Evolutionary conservation across 2,797 vertebrate genomes (phyloP), one percentile per base, ranked within the genome.

Genomic region (Myotis myotis): DNA sequence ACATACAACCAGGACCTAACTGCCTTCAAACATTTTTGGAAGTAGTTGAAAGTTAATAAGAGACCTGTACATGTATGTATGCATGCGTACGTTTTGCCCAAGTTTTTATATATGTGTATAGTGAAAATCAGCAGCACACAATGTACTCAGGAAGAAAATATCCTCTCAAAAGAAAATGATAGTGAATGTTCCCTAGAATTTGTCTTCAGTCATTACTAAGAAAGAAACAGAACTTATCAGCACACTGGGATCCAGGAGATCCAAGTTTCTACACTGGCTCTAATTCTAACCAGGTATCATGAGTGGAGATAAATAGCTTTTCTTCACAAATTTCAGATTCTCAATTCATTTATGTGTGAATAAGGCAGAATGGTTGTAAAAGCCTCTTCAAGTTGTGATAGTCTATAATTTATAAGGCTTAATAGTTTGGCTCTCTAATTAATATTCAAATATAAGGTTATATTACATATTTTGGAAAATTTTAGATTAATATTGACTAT

Each of bases 1-100:
- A 60, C 3, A 28, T 33, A 86, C n/a, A 53, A 71, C 12, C 70
- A 28, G 87, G 38, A 83, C 84, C 10, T 78, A 94, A 85, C 33
- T 92, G n/a, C 57, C 57, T 92, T 15, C 80, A 78, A 80, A 47
- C 10, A 60, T n/a, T 75, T 79, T 94, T 70, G 62, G 12, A 93
- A 91, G 38, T 30, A 72, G 28, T 30, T 89, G 28, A 2, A 88
- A 90, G 57, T 79, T 70, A 80, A 79, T 78, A 89, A 81, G 84
- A 92, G 82, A 87, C 0, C 36, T 33, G 19, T 47, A 36, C 28
- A 47, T 41, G 12, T 44, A 47, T 41, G 16, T 71, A 53, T 28
- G 6, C 5, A 62, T 6, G 28, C 72, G 13, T 30, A 91, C 5
- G 83, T 47, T 41, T 16, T 55, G 7, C 2, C 17, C 19, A 70